Evolutionary conservation across 92 coral and sea anemone species (phyloP).

Genomic region (Parazoanthus darwini): DNA sequence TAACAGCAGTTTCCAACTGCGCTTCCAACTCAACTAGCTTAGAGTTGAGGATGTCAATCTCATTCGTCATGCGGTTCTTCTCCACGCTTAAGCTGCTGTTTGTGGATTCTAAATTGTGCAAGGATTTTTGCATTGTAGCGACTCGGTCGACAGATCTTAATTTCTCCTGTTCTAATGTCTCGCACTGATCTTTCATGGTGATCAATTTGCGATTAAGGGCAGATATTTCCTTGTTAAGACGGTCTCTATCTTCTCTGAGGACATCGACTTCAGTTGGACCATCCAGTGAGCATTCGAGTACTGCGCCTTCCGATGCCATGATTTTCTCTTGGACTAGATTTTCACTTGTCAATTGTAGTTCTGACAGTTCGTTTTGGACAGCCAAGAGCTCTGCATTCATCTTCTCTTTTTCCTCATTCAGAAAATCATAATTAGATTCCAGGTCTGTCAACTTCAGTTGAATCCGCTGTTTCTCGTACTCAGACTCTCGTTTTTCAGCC

Average conservation of each 20-base stretch:
- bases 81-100: slow-evolving; percentile 73
- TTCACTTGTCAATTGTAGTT: slow-evolving; percentile 59
- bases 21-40: slow-evolving; percentile 85
- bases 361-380: slow-evolving; percentile 72
- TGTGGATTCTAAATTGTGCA: slow-evolving; percentile 61
- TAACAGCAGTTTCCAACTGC: slow-evolving; percentile 69
- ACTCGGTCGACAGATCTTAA: slow-evolving; percentile 58
- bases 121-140: slow-evolving; percentile 64
- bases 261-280: slow-evolving; percentile 63
- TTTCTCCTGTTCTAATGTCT: slow-evolving; percentile 79
- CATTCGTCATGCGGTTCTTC: slow-evolving; percentile 73
- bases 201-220: slow-evolving; percentile 70
- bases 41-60: slow-evolving; percentile 69
- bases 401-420: slow-evolving; percentile 86
- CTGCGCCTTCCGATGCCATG: slow-evolving; percentile 57
- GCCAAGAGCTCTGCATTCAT: slow-evolving; percentile 74
- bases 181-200: slow-evolving; percentile 68
- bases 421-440: slow-evolving; percentile 65
- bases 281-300: slow-evolving; percentile 54
- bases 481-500: slow-evolving; percentile 71
- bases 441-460: slow-evolving; percentile 77
- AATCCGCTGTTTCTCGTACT: slow-evolving; percentile 68
- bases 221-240: slow-evolving; percentile 78
- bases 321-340: slow-evolving; percentile 57
- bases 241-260: slow-evolving; percentile 81